Evolutionary conservation across 2,113 vertebrate species (phyloP), one percentile per base, ranked within the genome.

Genomic region (Pagrus major): DNA sequence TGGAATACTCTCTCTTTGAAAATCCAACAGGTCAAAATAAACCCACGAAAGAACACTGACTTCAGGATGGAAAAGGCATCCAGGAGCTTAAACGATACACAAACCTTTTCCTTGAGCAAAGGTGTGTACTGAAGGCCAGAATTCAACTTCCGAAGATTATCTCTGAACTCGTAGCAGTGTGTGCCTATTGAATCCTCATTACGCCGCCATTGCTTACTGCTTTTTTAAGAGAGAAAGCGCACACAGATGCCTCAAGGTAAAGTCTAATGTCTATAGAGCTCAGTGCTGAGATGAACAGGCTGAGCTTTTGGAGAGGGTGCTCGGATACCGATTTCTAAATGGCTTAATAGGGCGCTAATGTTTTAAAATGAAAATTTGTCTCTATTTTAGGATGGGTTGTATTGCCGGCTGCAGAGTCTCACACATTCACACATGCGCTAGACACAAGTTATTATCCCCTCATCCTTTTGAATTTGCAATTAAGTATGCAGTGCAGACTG

Each of bases 391-490:
- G 89, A 76, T 72, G 55, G 87, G 56, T 83, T 79, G 75, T 37
- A 76, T 83, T 80, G 80, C 81, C 20, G 46, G 54, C 79, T 89
- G 61, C 76, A 59, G 39, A 74, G 44, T 54, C 60, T 75, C 67
- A 7, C 61, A 60, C 63, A 69, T 86, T 64, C 42, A 29, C 80
- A 80, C 71, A 33, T 72, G 58, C 70, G 59, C 56, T 76, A 80
- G 78, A 77, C 47, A 14, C 85, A 56, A 75, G 83, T 84, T 88
- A 86, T 92, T 89, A 92, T 87, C 81, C 83, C 56, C 88, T 89
- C 81, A 86, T 90, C 86, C 83, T 83, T n/a, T 87, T 87, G 88
- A 91, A 90, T 91, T 88, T 80, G 80, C 68, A 91, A 92, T 93
- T 91, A 91, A 65, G 85, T 67, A 91, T 88, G 88, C 85, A 78